Conservation (phyloP, 2,888 invertebrate genomes). For the Lochmaea capreae region DNA sequence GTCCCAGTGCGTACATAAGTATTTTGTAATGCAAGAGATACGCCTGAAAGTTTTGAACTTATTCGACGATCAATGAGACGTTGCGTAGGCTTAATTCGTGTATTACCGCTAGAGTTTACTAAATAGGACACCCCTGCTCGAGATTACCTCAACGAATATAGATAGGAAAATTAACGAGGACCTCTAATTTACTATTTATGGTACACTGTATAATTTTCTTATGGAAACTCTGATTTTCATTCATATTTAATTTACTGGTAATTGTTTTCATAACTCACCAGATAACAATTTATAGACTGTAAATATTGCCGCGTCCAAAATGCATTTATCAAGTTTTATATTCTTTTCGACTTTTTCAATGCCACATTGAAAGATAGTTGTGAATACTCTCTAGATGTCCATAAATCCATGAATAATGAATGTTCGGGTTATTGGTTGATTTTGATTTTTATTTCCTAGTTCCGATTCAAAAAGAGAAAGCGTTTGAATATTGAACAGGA, state of each 20-base stretch:
- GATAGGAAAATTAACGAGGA: too few species aligned
- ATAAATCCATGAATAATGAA: constrained; percentile 16
- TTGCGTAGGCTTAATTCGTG: too few species aligned
- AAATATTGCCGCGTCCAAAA: not conserved
- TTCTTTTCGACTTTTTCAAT: not conserved
- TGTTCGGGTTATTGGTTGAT: not conserved
- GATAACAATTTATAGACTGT: not conserved
- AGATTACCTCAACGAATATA: too few species aligned
- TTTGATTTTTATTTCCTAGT: constrained; percentile 13
- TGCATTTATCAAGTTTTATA: not conserved
- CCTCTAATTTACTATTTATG: not conserved
- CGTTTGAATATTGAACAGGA: not conserved
- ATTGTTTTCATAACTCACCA: not conserved
- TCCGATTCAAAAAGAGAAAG: not conserved
- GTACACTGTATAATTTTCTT: not conserved
- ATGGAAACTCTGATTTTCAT: not conserved
- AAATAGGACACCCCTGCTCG: too few species aligned
- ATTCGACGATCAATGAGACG: too few species aligned
- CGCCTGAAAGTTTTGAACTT: too few species aligned
- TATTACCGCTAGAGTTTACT: too few species aligned
- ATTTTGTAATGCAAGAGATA: too few species aligned
- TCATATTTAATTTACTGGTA: not conserved
- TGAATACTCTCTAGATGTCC: constrained; percentile 4
- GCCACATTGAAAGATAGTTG: not conserved
- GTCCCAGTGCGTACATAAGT: too few species aligned